A percentile compares a stretch with the other conserved stretches of the same genome.
Conservation (phyloP, 2,797 vertebrate species). For the Crax fasciolata region DNA sequence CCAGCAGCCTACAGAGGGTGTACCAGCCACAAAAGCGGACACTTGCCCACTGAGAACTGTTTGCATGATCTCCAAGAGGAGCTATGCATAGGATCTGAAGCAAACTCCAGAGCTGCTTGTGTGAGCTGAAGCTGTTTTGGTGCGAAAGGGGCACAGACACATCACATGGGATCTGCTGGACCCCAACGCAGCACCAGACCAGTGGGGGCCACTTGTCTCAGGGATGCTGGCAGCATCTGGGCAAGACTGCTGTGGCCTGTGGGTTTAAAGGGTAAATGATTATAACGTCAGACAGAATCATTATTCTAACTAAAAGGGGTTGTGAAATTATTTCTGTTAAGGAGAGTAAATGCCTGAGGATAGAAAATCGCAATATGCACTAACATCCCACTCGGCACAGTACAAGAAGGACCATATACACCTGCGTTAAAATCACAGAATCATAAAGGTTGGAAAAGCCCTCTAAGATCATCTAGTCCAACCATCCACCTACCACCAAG, state of each 20-base stretch:
- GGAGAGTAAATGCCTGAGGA: not conserved
- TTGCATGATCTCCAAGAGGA: not conserved
- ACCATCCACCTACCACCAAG: no score
- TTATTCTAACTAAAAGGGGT: not conserved
- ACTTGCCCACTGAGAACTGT: not conserved
- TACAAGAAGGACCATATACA: not conserved
- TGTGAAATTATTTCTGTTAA: not conserved
- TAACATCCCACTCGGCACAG: not conserved
- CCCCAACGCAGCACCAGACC: not conserved
- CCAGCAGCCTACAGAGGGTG: not conserved
- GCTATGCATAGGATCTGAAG: not conserved
- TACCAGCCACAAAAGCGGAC: not conserved
- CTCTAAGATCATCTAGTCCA: no score
- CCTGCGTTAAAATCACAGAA: not conserved
- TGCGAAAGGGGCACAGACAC: rapidly evolving
- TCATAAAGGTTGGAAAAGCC: no score
- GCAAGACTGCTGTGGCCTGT: not conserved
- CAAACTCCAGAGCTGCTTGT: not conserved
- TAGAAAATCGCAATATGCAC: not conserved
- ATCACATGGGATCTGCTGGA: not conserved
- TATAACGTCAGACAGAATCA: not conserved
- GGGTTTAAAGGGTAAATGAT: not conserved
- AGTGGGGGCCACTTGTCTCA: not conserved
- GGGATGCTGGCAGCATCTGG: not conserved
- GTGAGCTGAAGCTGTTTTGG: not conserved